Base-by-base conservation (phyloP, 2,888 invertebrate genomes). In the Hesperia comma region DNA sequence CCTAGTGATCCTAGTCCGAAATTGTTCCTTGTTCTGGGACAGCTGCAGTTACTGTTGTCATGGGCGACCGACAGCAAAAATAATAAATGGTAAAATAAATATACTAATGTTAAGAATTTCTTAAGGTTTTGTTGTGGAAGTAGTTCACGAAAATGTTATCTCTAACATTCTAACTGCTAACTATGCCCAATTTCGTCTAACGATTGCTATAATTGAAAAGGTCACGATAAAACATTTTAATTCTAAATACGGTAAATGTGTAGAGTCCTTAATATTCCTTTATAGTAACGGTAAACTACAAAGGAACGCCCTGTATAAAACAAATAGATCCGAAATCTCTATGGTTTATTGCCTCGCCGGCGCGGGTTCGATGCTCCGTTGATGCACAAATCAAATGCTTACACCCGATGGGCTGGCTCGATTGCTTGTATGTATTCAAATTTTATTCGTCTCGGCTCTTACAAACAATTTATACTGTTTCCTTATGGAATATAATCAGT, bases 351-450 rank as follows among this genome's bases (percentile, higher is more conserved):
- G 58, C 57, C 51, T 26, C 56, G 43, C 55, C 55, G 43, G 19
- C 41, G 21, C 57, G 46, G 58, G 58, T 64, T 64, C 64, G 64
- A 64, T 53, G 58, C 58, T 53, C 32, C 51, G 64, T 17, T 64
- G 64, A 64, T 51, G 64, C 64, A 64, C 64, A 64, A 64, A 64
- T 64, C 64, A 64, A 63, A 64, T 33, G 41, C 53, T 53, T 60
- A 33, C 55, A 63, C 51, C 53, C 41, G 64, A 58, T 63, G 57
- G 57, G 57, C 21, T 40, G 19, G 56, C 32, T 17, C 49, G 63
- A 63, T 63, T 40, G 57, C 6, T 55, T 49, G 26, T 43, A 43
- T 63, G 63, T 57, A 63, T 63, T 63, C 63, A 63, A 63, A 63
- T 63, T 57, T 57, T 63, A 63, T 63, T 63, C 63, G 40, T 63